Evolutionary conservation across 2,797 vertebrate species (phyloP).

Genomic region (Hydrophis major): DNA sequence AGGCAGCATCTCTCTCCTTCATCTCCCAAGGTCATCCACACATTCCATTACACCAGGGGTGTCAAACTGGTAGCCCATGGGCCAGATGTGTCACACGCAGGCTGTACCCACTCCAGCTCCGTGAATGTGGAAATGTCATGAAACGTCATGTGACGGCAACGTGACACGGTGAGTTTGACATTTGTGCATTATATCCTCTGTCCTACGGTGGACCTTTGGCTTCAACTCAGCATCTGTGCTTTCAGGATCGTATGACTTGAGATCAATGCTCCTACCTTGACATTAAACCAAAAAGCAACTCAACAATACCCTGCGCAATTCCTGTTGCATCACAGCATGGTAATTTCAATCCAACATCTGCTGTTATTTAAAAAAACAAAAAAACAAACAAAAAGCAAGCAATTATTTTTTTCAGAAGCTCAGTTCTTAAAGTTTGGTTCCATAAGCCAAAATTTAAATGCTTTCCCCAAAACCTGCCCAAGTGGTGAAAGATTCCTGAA

Average conservation of each 20-base stretch:
- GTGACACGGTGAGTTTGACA: not conserved
- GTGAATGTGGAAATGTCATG: not conserved
- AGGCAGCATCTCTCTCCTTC: not conserved
- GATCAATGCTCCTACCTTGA: constrained; percentile 4
- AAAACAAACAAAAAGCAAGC: not conserved
- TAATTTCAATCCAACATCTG: not conserved
- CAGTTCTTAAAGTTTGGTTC: constrained; percentile 8
- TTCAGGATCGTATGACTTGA: constrained; percentile 23
- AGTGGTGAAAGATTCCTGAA: not conserved
- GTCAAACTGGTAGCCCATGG: not conserved
- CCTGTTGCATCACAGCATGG: constrained; percentile 13
- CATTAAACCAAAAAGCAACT: not conserved
- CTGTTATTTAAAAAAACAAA: not conserved
- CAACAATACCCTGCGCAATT: constrained; percentile 33
- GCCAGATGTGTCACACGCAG: not conserved
- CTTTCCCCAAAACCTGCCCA: not conserved
- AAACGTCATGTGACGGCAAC: too few relatives aligned
- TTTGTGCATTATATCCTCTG: not conserved
- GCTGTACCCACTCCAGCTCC: not conserved
- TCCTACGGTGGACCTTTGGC: not conserved
- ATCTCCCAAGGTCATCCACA: not conserved
- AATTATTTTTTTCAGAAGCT: constrained; percentile 14
- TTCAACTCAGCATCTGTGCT: constrained; percentile 3
- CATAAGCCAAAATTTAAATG: constrained; percentile 12
- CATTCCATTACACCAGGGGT: not conserved